Base-by-base conservation (phyloP, 2,113 vertebrate genomes). In the Strix uralensis region DNA sequence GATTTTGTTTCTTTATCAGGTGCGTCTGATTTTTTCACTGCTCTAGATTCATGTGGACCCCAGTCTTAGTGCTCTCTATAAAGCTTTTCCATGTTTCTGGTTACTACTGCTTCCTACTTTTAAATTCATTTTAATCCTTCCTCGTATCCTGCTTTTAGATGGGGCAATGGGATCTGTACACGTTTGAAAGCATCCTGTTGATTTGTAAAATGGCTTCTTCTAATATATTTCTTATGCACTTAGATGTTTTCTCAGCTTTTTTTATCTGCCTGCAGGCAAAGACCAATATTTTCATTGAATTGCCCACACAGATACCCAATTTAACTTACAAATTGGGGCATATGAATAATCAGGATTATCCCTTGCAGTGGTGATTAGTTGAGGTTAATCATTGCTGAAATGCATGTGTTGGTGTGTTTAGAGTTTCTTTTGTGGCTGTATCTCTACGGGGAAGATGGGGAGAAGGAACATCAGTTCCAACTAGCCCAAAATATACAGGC, bases 401-500 rank as follows among this genome's bases (percentile, higher is more conserved):
- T 14, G 46, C 26, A 5, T 5, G 5, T 34, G 26, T 11, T 47
- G 14, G 4, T 44, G 27, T 49, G n/a, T 34, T 57, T 14, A 10
- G 38, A 36, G n/a, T 32, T 84, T 44, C 52, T 61, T 61, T 49
- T 27, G 47, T 19, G 54, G 52, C 40, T 54, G 0, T 46, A 11
- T 26, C 15, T 29, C 30, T 36, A 2, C 10, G 19, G 46, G 73
- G 44, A 46, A 30, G 42, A 14, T 34, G 52, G 38, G 38, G 62
- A 69, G 62, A n/a, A 49, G 40, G 13, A 67, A 13, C 36, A 30
- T 58, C 32, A 7, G 42, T 29, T 59, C 13, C 25, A 17, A 11
- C 21, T 21, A 18, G 30, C 70, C 55, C 27, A 5, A 23, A 79
- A 44, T 13, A 4, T 0, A 15, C 2, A 0, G 13, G 5, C 18